phyloP scores from a whole-genome alignment of 2,113 vertebrate species.

The Hydrochoerus hydrochaeris region DNA sequence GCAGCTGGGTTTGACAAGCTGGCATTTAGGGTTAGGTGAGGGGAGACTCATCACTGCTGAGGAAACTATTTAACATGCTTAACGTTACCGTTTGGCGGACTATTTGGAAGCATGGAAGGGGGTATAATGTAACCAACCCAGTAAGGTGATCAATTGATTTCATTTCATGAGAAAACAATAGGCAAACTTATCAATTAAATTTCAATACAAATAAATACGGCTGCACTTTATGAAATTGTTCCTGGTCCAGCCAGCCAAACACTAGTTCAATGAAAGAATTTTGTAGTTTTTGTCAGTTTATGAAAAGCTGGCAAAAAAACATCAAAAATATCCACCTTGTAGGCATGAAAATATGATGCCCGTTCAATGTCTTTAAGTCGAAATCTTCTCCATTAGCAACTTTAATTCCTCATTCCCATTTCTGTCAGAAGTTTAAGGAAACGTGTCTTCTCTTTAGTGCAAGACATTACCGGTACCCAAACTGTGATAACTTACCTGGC shows the following conservation, averaged over 20 bases:
- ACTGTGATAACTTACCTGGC: not conserved
- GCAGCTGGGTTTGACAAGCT: not conserved
- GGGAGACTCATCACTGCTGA: not conserved
- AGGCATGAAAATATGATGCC: not conserved
- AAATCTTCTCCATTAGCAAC: not conserved
- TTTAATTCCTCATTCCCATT: not conserved
- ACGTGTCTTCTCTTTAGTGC: not conserved
- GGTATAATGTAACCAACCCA: not conserved
- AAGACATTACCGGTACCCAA: not conserved
- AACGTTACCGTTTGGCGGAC: not conserved
- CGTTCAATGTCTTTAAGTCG: not conserved
- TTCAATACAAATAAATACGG: not conserved
- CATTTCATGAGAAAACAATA: constrained; percentile 6
- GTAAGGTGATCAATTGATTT: not conserved
- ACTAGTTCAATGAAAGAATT: not conserved
- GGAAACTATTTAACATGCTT: not conserved
- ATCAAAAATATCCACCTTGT: not conserved
- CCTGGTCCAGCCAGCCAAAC: not conserved
- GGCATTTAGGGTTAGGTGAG: not conserved
- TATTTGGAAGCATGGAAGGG: not conserved
- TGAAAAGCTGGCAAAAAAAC: not conserved
- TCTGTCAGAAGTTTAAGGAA: not conserved
- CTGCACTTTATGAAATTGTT: not conserved
- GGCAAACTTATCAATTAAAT: not conserved
- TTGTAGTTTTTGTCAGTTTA: not conserved